These are phyloP conservation scores for Alouatta palliata DNA, from an alignment of 2,113 vertebrate genomes.

Conservation along the genomic window DNA sequence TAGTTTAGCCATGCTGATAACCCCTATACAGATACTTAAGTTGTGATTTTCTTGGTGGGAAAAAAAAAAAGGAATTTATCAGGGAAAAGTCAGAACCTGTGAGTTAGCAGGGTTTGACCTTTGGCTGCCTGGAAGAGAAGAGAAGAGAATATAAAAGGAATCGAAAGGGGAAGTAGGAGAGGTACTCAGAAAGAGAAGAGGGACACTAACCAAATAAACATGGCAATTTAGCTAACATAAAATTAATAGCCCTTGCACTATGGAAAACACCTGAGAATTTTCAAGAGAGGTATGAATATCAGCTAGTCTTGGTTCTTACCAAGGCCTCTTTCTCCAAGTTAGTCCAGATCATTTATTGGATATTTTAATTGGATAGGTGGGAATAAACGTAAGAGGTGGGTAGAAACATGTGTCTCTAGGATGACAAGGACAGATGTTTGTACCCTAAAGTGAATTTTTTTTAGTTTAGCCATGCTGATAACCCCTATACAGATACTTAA, in stretches of 20 bases:
- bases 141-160: not conserved
- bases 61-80: not conserved
- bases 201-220: not conserved
- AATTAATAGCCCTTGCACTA: not conserved
- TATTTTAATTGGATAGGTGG: too few species aligned
- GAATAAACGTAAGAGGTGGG: not conserved
- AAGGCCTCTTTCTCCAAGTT: not conserved
- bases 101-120: not conserved
- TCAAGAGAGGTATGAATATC: not conserved
- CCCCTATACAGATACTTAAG: not conserved
- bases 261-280: not conserved
- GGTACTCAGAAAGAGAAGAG: not conserved
- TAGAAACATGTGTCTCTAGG: not conserved
- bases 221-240: not conserved
- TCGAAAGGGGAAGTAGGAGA: not conserved
- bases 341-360: not conserved
- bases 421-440: not conserved
- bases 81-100: not conserved
- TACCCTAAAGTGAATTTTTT: not conserved
- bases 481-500: not conserved
- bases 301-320: not conserved
- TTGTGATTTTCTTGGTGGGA: not conserved
- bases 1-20: not conserved
- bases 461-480: not conserved
- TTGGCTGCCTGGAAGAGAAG: not conserved